These are phyloP conservation scores for Plutomurus gul DNA, from an alignment of 1,140 invertebrate genomes.

Conservation along the genomic window DNA sequence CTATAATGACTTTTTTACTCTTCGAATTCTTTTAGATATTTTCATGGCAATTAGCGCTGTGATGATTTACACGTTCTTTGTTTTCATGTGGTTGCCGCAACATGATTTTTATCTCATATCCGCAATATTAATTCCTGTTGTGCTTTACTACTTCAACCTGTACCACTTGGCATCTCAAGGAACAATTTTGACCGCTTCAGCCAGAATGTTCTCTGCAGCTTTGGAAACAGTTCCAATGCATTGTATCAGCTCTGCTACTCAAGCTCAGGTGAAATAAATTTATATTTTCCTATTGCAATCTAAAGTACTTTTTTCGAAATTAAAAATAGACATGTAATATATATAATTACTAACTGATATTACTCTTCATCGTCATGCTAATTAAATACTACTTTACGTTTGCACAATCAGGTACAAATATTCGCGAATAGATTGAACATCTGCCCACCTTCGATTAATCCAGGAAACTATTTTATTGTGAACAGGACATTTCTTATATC, in stretches of 20 bases:
- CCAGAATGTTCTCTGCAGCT: background rate
- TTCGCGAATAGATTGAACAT: background rate
- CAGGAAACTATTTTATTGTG: background rate
- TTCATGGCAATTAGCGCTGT: background rate
- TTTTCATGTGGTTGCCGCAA: background rate
- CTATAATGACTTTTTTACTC: background rate
- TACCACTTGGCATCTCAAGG: background rate
- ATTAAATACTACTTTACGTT: too few relatives aligned
- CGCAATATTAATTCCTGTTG: background rate
- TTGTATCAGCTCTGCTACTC: background rate
- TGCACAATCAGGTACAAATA: background rate
- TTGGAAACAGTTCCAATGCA: background rate
- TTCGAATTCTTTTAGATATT: background rate
- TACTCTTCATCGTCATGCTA: too few relatives aligned
- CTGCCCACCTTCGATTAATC: background rate
- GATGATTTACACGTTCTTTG: background rate
- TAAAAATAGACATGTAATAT: too few relatives aligned
- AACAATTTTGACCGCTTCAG: background rate
- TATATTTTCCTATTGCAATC: too few relatives aligned
- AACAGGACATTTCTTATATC: background rate
- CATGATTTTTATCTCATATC: background rate
- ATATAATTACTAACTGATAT: too few relatives aligned
- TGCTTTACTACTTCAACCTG: background rate
- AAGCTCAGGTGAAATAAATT: too few relatives aligned
- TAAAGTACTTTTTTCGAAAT: too few relatives aligned